A percentile compares a stretch with the other conserved stretches of the same genome.
Conservation (phyloP, 2,113 vertebrate species). For the Tretioscincus oriximinensis region DNA sequence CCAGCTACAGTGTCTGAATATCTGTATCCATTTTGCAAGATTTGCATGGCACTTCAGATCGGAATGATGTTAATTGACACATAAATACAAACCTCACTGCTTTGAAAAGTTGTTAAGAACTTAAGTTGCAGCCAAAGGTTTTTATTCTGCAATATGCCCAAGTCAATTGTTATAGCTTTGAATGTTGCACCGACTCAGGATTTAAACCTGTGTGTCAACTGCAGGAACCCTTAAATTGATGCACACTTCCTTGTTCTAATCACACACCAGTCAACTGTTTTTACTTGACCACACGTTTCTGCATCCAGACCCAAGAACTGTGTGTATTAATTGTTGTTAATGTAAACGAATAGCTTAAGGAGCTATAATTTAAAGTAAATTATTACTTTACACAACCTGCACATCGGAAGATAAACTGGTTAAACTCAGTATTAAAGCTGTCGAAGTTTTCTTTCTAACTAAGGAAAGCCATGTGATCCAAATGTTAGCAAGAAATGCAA, state of each 20-base stretch:
- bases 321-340: too few species aligned
- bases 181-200: neutral
- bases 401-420: too few species aligned
- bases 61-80: neutral
- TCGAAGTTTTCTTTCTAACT: too few species aligned
- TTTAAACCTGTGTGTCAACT: neutral
- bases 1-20: neutral
- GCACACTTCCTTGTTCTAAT: neutral
- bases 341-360: too few species aligned
- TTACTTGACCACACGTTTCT: too few species aligned
- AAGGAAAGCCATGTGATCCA: too few species aligned
- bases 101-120: neutral
- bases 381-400: too few species aligned
- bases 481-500: neutral
- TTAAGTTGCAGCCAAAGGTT: conserved; percentile 1
- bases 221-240: neutral
- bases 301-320: too few species aligned
- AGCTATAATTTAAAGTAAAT: too few species aligned
- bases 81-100: neutral
- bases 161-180: neutral
- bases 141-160: neutral
- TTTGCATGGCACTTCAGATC: neutral
- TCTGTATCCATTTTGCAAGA: conserved; percentile 21
- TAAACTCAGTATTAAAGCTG: too few species aligned
- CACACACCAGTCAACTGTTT: too few species aligned